These are phyloP conservation scores for Pyrgus malvae DNA, from an alignment of 2,888 invertebrate genomes.

Conservation along the genomic window DNA sequence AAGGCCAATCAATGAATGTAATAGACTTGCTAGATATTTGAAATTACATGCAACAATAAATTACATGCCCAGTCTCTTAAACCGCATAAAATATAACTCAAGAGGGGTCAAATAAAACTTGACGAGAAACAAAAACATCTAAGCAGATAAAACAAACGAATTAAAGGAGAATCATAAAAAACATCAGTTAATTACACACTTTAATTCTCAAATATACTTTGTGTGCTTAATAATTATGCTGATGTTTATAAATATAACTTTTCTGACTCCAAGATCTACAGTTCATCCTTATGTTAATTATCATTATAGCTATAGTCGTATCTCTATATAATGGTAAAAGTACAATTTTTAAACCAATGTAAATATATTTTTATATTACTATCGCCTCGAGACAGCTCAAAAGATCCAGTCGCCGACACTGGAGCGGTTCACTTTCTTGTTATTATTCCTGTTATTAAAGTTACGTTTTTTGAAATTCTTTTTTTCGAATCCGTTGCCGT, in stretches of 20 bases:
- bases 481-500: constrained; percentile 8
- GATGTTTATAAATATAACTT: constrained; percentile 12
- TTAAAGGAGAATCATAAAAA: constrained; percentile 17
- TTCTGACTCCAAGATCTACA: constrained; percentile 5
- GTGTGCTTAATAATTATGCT: constrained; percentile 11
- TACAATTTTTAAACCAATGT: constrained; percentile 3
- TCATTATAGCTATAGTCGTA: not conserved
- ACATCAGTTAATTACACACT: constrained; percentile 13
- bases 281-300: not conserved
- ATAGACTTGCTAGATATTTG: too few species aligned
- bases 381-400: not conserved
- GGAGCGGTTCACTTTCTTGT: not conserved
- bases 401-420: constrained; percentile 20
- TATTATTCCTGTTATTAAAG: not conserved
- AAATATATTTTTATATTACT: not conserved
- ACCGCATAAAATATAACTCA: not conserved
- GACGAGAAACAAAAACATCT: not conserved
- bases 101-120: constrained; percentile 14
- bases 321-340: not conserved
- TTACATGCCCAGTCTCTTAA: too few species aligned
- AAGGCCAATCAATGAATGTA: too few species aligned
- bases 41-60: too few species aligned
- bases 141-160: constrained; percentile 3
- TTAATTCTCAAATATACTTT: constrained; percentile 14
- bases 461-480: constrained; percentile 4